phyloP scores from a whole-genome alignment of 1,140 invertebrate species.

The Hycleus cichorii region DNA sequence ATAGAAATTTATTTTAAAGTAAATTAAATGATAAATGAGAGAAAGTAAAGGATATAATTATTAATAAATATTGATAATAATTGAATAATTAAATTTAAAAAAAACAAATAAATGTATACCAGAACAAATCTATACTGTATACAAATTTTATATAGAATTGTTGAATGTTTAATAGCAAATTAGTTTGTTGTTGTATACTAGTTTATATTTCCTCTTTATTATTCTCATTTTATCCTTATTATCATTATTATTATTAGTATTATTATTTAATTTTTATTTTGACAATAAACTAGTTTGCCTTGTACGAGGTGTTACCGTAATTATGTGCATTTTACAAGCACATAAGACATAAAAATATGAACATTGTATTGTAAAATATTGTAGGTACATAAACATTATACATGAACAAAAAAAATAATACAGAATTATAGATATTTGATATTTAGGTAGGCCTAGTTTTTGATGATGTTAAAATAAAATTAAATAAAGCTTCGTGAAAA shows the following conservation, averaged over 20 bases:
- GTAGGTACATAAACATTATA: constrained; percentile 28
- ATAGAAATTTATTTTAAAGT: constrained; percentile 27
- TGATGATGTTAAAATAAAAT: constrained; percentile 41
- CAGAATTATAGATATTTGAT: constrained; percentile 37
- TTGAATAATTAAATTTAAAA: constrained; percentile 9
- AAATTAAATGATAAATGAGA: too few species aligned
- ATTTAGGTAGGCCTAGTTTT: constrained; percentile 42
- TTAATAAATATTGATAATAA: too few species aligned
- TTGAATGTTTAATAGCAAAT: constrained; percentile 5
- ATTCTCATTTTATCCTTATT: not conserved
- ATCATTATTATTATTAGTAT: too few species aligned
- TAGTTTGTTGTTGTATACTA: constrained; percentile 8
- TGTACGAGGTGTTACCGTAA: constrained; percentile 35
- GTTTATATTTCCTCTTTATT: not conserved
- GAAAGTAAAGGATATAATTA: too few species aligned
- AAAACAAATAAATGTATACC: constrained; percentile 30
- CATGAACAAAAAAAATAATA: constrained; percentile 20
- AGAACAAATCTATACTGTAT: constrained; percentile 20
- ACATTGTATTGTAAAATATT: constrained; percentile 24
- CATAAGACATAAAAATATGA: not conserved
- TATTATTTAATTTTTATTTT: too few species aligned
- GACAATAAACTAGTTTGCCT: constrained; percentile 13
- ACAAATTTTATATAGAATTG: constrained; percentile 8
- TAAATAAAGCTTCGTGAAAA: constrained; percentile 39
- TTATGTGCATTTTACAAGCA: constrained; percentile 12